Evolutionary conservation across 2,888 invertebrate species (phyloP), one percentile per base, ranked within the genome.

Genomic region (Brachypterus glaber): DNA sequence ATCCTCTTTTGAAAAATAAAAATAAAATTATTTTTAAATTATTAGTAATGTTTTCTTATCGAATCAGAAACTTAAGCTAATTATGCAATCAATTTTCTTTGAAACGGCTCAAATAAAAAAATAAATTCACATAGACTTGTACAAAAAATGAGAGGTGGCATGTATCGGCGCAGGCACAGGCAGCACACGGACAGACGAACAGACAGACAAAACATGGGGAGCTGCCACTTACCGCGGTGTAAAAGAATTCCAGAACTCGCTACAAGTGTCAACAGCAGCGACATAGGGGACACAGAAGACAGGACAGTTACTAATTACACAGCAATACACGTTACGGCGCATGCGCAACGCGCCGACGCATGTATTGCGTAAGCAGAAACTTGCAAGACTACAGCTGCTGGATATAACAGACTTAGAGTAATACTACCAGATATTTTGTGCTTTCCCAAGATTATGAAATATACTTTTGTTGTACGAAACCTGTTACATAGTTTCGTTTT

Each of bases 231-330:
- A 91, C 90, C 90, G 85, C 82, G 89, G 88, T 80, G 86, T 86
- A 85, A 90, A 90, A 82, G 88, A 89, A 82, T 86, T 90, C 90
- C 90, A 90, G 87, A 90, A 91, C 83, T 87, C 87, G 86, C 90
- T 90, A 87, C 82, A 69, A 60, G 62, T 64, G 61, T 49, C 27
- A 58, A 64, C 64, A 74, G 73, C 74, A 75, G 76, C 75, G 76
- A 76, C 76, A 76, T 74, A 76, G 76, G 76, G 76, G 76, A 76
- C 76, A 77, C 76, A 77, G 65, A 66, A 67, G 65, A 66, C 66
- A 66, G 66, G 66, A 66, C 66, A 66, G 63, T 66, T 66, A 66
- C 65, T 66, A 66, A 66, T 57, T 63, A 64, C 62, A 62, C 64
- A 53, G 60, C 59, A 43, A 42, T 30, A 27, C 18, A 17, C 26